Evolutionary conservation across 2,888 invertebrate genomes (phyloP).

Genomic region (Athrips mouffetella): DNA sequence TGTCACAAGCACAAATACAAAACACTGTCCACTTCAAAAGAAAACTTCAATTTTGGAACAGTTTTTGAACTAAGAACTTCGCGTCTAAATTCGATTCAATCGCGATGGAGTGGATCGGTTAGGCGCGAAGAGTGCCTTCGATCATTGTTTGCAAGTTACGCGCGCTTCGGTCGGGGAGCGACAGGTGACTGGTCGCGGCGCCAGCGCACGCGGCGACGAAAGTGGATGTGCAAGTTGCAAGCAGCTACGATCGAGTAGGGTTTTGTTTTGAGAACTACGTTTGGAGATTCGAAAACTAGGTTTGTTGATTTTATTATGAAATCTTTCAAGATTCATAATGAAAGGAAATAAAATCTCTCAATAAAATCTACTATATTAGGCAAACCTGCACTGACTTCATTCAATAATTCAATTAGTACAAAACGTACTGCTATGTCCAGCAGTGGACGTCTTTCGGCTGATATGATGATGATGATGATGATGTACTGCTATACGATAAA

Average conservation of each 20-base stretch:
- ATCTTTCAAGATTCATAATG: no score
- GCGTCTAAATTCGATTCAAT: slow-evolving; percentile 32
- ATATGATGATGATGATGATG: no score
- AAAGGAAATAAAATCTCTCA: no score
- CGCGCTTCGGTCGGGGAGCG: slow-evolving; percentile 23
- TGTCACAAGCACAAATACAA: slow-evolving; percentile 29
- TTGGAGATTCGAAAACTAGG: neutral
- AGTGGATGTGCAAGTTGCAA: slow-evolving; percentile 7
- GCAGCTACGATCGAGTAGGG: neutral
- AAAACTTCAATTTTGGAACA: neutral
- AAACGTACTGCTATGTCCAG: no score
- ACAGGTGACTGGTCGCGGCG: slow-evolving; percentile 41
- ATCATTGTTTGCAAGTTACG: slow-evolving; percentile 29
- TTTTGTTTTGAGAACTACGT: neutral
- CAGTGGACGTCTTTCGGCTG: no score
- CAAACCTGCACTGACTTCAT: no score
- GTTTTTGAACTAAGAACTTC: slow-evolving; percentile 10
- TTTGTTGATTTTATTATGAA: no score
- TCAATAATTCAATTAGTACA: no score
- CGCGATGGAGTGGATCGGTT: slow-evolving; percentile 35
- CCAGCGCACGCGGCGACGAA: neutral
- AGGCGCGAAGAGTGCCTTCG: slow-evolving; percentile 29
- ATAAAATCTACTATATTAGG: no score
- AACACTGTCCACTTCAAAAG: slow-evolving; percentile 20
- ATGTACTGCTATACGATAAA: no score